Conservation (phyloP, 64 coral and sea anemone species). For the Orbicella faveolata region DNA sequence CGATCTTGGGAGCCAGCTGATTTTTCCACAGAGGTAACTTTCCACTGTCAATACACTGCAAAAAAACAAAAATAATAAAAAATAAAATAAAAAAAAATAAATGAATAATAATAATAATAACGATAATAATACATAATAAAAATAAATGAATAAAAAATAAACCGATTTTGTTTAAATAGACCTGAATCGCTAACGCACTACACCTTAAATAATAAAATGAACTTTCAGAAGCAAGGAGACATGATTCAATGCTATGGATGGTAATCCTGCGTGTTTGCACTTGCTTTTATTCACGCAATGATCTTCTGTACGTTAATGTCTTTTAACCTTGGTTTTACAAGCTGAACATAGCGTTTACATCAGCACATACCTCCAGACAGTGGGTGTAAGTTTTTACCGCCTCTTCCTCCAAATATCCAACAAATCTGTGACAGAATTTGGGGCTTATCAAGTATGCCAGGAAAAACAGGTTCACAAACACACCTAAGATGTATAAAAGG, state of each 20-base stretch:
- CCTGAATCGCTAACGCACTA: no score
- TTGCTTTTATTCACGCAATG: no score
- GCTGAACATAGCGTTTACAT: no score
- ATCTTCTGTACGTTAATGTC: no score
- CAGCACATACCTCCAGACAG: conserved; percentile 76
- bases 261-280: no score
- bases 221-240: no score
- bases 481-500: conserved; percentile 38
- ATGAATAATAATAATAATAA: not conserved
- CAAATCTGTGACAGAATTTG: conserved; percentile 94
- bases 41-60: conserved; percentile 84
- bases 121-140: not conserved
- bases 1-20: conserved; percentile 75
- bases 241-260: no score
- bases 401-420: conserved; percentile 96
- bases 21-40: conserved; percentile 77
- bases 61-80: not conserved
- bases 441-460: conserved; percentile 94
- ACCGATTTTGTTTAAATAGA: no score
- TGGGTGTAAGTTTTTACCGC: conserved; percentile 95
- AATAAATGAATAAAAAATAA: no score
- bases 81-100: not conserved
- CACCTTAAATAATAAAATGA: no score
- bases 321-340: no score
- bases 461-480: conserved; percentile 97